Percentiles rank a stretch among this genome's conserved stretches.
Evolutionary conservation across 2,888 invertebrate genomes (phyloP).

Genomic region (Amphiduros pacificus): DNA sequence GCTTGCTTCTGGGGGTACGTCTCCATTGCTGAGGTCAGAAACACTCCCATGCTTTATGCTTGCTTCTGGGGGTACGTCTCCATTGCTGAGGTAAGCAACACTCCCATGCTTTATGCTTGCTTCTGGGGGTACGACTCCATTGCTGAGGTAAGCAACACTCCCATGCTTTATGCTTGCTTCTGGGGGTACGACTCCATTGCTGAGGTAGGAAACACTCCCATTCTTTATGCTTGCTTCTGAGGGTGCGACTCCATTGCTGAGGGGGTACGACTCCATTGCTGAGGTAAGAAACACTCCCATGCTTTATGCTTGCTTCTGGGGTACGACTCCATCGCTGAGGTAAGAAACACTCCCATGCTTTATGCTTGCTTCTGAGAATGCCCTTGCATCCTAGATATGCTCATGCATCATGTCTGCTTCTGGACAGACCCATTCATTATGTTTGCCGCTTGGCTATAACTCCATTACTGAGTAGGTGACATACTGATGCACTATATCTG

Average conservation of each 20-base stretch:
- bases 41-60: slow-evolving; percentile 96
- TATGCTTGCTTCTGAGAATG: not conserved
- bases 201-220: slow-evolving; percentile 67
- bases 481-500: too few species aligned
- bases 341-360: not conserved
- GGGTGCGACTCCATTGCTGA: too few species aligned
- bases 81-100: slow-evolving; percentile 98
- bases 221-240: too few species aligned
- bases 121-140: slow-evolving; percentile 96
- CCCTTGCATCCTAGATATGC: not conserved
- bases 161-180: slow-evolving; percentile 97
- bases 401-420: too few species aligned
- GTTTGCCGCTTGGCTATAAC: too few species aligned
- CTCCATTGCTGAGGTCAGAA: slow-evolving; percentile 88
- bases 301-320: too few species aligned
- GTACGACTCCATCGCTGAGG: too few species aligned
- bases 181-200: slow-evolving; percentile 94
- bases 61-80: slow-evolving; percentile 98
- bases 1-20: slow-evolving; percentile 98
- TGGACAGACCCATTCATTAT: too few species aligned
- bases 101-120: slow-evolving; percentile 96
- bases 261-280: too few species aligned
- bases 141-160: slow-evolving; percentile 88
- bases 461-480: too few species aligned
- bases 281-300: not conserved